Evolutionary conservation across 2,113 vertebrate species (phyloP).

Genomic region (Cryptoleucopteryx plumbea): DNA sequence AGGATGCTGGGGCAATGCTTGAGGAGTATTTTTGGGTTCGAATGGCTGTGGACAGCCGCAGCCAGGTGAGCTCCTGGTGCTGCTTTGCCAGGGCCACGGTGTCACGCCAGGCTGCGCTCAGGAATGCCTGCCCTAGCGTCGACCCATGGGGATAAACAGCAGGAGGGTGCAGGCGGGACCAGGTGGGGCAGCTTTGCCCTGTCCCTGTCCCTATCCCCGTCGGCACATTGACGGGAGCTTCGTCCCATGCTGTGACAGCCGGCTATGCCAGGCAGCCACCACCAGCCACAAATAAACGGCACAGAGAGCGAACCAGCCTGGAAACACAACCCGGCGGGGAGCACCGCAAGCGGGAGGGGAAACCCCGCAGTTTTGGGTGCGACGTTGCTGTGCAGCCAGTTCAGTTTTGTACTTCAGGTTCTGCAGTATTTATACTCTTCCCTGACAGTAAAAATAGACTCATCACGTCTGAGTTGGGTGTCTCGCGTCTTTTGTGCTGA

Average conservation of each 20-base stretch:
- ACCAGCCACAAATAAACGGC: neutral
- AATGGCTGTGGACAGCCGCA: neutral
- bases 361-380: neutral
- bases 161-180: neutral
- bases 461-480: neutral
- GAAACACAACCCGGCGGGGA: rapidly evolving
- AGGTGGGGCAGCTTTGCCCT: neutral
- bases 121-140: rapidly evolving
- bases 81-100: rapidly evolving
- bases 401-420: neutral
- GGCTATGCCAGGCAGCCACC: rapidly evolving
- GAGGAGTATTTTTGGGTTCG: neutral
- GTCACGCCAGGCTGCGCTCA: rapidly evolving
- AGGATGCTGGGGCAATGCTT: neutral
- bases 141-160: rapidly evolving
- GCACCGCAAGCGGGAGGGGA: neutral
- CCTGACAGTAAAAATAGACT: neutral
- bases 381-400: neutral
- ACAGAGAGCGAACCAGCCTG: neutral
- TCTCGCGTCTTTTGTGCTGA: neutral
- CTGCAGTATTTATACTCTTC: neutral
- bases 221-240: rapidly evolving
- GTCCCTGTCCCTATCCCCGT: neutral
- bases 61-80: neutral
- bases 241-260: neutral